Evolutionary conservation across 2,888 invertebrate genomes (phyloP), one percentile per base, ranked within the genome.

Genomic region (Drosophila antonietae): DNA sequence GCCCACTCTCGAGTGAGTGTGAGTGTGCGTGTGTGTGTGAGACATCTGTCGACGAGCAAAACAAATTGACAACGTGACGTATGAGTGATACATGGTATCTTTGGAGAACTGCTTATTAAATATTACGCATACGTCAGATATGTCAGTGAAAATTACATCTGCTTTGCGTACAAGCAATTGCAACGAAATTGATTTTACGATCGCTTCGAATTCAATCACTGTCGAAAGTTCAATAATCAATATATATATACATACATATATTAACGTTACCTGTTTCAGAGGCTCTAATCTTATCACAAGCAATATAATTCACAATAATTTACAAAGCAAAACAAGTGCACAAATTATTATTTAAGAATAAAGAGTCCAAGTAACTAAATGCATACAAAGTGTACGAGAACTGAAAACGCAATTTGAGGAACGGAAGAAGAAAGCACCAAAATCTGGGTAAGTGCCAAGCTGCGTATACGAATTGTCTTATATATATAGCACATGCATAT

Each of bases 41-140:
- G 49, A 9, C 51, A 57, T 68, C 73, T 77, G 68, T 66, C 62
- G 68, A n/a, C 66, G 46, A 44, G 46, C 47, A 66, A 61, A 64
- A 53, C 68, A 69, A 66, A 67, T 60, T 68, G 85, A 72, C 72
- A 87, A 77, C 85, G 78, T 81, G 85, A 78, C 89, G 82, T 84
- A 89, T 87, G 85, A 78, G 73, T 78, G 74, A 88, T 85, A 73
- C 76, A 80, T 62, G 68, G 68, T 66, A 83, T 83, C 83, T 86
- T 47, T 28, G 39, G 68, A 65, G 72, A 78, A 75, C 73, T 82
- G 80, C 77, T 84, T 84, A 86, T 88, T 85, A 88, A 88, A 84
- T 86, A 80, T 78, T 84, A 75, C 75, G 73, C 81, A 88, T 83
- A 78, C 80, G 75, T 53, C 73, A 63, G 73, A 80, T 78, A 68